Conservation (phyloP, 2,113 vertebrate species). For the Gila orcuttii region DNA sequence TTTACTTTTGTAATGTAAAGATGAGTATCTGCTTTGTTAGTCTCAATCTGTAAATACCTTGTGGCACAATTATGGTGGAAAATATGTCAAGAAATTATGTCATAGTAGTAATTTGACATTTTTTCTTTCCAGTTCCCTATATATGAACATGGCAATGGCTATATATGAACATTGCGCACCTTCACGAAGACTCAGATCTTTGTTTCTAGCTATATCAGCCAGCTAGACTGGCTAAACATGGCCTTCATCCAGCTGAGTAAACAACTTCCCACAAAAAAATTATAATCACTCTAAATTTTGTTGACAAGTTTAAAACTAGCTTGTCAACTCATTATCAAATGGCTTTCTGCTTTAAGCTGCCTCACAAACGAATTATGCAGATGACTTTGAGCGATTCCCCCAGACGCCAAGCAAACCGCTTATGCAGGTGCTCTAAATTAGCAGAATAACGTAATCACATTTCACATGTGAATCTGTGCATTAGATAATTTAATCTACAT, state of each 20-base stretch:
- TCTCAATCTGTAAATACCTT: not conserved
- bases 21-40: not conserved
- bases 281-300: constrained; percentile 21
- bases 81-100: not conserved
- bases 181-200: constrained; percentile 27
- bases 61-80: not conserved
- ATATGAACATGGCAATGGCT: no score
- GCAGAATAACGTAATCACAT: constrained; percentile 19
- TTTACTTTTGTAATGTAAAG: not conserved
- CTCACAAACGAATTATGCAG: constrained; percentile 29
- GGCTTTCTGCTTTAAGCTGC: constrained; percentile 23
- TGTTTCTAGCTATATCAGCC: constrained; percentile 13
- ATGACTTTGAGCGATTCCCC: constrained; percentile 20
- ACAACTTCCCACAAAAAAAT: not conserved
- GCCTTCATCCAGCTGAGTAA: constrained; percentile 38
- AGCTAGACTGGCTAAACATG: not conserved
- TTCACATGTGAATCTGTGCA: constrained; percentile 9
- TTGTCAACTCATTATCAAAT: constrained; percentile 40
- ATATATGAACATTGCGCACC: not conserved
- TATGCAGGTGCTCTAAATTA: constrained; percentile 35
- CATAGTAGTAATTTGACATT: not conserved
- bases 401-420: not conserved
- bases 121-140: not conserved
- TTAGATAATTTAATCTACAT: constrained; percentile 1
- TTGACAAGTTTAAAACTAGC: constrained; percentile 33